Conservation (phyloP, 1,140 invertebrate genomes). For the Pseudomyrmex flavicornis region DNA sequence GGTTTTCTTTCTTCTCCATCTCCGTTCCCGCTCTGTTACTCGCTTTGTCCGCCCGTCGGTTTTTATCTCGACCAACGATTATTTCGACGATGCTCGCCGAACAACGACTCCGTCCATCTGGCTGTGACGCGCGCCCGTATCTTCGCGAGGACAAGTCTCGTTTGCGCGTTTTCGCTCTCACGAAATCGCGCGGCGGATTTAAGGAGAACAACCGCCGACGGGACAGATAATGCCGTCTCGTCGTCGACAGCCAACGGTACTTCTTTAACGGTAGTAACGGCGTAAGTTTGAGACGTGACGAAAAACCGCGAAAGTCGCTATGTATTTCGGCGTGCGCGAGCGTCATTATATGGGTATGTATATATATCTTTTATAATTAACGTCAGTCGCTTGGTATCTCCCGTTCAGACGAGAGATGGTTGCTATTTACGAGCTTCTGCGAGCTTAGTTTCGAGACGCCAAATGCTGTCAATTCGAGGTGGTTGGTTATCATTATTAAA, state of each 20-base stretch:
- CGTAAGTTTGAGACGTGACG: slow-evolving; percentile 36
- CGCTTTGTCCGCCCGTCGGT: slow-evolving; percentile 46
- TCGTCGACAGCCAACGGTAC: slow-evolving; percentile 19
- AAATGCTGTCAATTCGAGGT: slow-evolving; percentile 33
- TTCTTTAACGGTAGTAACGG: slow-evolving; percentile 38
- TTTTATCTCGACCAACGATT: slow-evolving; percentile 52
- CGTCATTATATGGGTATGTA: too few species aligned
- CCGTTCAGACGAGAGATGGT: too few species aligned
- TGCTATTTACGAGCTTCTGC: neutral
- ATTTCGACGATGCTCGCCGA: slow-evolving; percentile 49
- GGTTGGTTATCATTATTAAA: slow-evolving; percentile 68
- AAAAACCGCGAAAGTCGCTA: slow-evolving; percentile 16
- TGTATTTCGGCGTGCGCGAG: neutral
- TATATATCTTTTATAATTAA: neutral
- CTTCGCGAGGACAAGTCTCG: slow-evolving; percentile 32
- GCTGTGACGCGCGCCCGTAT: slow-evolving; percentile 45
- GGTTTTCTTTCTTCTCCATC: slow-evolving; percentile 41
- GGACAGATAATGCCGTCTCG: slow-evolving; percentile 38
- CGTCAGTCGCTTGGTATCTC: slow-evolving; percentile 28
- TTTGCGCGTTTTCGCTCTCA: slow-evolving; percentile 20
- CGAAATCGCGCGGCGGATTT: neutral
- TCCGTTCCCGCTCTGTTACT: slow-evolving; percentile 5
- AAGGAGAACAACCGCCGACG: neutral
- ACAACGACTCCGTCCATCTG: slow-evolving; percentile 56
- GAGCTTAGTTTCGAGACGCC: slow-evolving; percentile 20